Percentiles rank a stretch among this genome's conserved stretches.
phyloP scores from a whole-genome alignment of 35 echinoderm and acorn worm genomes.

The Nesometra sesokonis region DNA sequence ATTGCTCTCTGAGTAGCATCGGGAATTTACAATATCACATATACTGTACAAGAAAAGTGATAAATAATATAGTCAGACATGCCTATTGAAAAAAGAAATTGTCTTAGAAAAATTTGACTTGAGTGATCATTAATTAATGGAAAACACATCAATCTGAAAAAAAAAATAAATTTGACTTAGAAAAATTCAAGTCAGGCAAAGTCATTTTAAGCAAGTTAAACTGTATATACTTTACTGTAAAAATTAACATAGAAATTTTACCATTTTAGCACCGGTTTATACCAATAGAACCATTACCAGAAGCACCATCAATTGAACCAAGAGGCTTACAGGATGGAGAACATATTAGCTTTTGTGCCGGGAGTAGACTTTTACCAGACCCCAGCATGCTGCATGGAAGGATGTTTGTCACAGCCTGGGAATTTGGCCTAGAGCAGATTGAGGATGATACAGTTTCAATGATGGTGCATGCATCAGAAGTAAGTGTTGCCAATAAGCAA shows the following conservation, averaged over 20 bases:
- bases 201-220: no score
- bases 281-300: conserved; percentile 13
- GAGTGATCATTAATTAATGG: no score
- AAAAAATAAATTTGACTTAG: no score
- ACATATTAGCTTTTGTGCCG: conserved; percentile 59
- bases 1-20: no score
- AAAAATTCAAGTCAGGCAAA: no score
- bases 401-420: conserved; percentile 84
- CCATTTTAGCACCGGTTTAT: conserved; percentile 38
- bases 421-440: conserved; percentile 61
- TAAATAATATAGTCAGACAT: no score
- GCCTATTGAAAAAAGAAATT: no score
- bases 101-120: no score
- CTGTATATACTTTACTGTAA: no score
- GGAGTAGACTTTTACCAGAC: conserved; percentile 56
- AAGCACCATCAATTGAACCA: background rate
- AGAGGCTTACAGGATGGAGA: conserved; percentile 9
- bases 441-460: conserved; percentile 49
- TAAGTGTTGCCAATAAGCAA: background rate
- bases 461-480: conserved; percentile 49
- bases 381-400: conserved; percentile 64
- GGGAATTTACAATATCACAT: no score
- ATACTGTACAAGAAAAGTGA: no score
- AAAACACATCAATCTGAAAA: no score
- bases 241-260: background rate